phyloP scores from a whole-genome alignment of 1,140 invertebrate genomes.

The Hesperophylax magnus region DNA sequence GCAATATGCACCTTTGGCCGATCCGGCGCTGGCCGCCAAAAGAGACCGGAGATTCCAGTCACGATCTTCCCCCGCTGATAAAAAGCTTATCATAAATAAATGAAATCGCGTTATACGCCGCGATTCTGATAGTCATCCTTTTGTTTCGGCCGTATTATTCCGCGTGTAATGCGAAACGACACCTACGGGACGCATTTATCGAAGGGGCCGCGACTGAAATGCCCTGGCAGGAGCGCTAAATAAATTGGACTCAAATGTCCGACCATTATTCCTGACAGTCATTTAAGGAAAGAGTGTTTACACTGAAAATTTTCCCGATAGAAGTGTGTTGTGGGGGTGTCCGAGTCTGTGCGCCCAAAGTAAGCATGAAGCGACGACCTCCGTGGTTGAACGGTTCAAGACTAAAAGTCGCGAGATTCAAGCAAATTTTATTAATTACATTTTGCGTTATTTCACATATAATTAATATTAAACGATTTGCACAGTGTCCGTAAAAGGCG shows the following conservation, averaged over 20 bases:
- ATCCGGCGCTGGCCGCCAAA: background rate
- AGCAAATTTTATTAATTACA: no score
- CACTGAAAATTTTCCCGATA: no score
- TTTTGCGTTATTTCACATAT: no score
- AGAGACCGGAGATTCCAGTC: constrained; percentile 49
- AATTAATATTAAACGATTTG: no score
- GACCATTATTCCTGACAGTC: constrained; percentile 25
- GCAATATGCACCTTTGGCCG: no score
- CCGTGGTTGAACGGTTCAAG: no score
- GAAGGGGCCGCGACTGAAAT: constrained; percentile 8
- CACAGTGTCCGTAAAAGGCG: no score
- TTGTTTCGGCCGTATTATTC: constrained; percentile 34
- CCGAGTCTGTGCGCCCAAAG: no score
- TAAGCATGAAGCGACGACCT: no score
- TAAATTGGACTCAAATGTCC: constrained; percentile 35
- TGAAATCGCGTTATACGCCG: constrained; percentile 56
- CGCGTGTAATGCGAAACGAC: constrained; percentile 33
- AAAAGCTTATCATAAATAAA: constrained; percentile 59
- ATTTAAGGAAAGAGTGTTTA: constrained; percentile 12
- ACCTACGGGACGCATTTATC: constrained; percentile 38
- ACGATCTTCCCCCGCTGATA: constrained; percentile 54
- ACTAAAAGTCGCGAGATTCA: no score
- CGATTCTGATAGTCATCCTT: constrained; percentile 39
- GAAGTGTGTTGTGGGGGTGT: no score
- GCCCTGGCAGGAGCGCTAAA: constrained; percentile 1